Percentiles rank a stretch among this genome's conserved stretches.
phyloP scores from a whole-genome alignment of 2,113 vertebrate genomes.

The Cyanoramphus novaezelandiae region DNA sequence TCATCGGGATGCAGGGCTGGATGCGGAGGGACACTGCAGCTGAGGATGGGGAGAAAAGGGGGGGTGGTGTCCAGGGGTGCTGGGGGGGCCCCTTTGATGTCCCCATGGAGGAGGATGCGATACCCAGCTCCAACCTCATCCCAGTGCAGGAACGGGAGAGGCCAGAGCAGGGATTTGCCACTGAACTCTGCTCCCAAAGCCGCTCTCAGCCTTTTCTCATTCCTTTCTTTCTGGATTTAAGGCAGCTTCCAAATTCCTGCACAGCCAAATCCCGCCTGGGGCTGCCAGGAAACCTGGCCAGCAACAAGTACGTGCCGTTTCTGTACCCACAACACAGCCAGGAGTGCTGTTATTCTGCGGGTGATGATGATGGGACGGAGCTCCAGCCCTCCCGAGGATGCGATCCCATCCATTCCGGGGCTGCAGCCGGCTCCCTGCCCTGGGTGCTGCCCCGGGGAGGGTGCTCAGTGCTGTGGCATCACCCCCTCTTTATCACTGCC shows the following conservation, averaged over 20 bases:
- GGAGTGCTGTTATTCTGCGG: not conserved
- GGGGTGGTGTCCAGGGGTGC: fast-evolving
- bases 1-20: not conserved
- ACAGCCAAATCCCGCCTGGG: constrained; percentile 24
- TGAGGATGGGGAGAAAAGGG: not conserved
- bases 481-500: not conserved
- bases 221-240: constrained; percentile 7
- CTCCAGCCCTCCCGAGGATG: not conserved
- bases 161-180: not conserved
- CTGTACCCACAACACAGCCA: constrained; percentile 15
- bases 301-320: constrained; percentile 51
- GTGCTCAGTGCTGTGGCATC: fast-evolving
- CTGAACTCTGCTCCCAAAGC: not conserved
- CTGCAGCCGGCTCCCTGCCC: not conserved
- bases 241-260: constrained; percentile 51
- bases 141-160: not conserved
- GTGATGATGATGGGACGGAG: not conserved
- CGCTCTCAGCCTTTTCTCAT: constrained; percentile 23
- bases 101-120: fast-evolving
- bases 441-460: not conserved
- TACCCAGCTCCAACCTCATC: not conserved
- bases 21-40: not conserved
- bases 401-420: not conserved
- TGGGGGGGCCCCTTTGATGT: not conserved
- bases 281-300: constrained; percentile 55